Evolutionary conservation across 2,113 vertebrate genomes (phyloP).

Genomic region (Podarcis raffonei): DNA sequence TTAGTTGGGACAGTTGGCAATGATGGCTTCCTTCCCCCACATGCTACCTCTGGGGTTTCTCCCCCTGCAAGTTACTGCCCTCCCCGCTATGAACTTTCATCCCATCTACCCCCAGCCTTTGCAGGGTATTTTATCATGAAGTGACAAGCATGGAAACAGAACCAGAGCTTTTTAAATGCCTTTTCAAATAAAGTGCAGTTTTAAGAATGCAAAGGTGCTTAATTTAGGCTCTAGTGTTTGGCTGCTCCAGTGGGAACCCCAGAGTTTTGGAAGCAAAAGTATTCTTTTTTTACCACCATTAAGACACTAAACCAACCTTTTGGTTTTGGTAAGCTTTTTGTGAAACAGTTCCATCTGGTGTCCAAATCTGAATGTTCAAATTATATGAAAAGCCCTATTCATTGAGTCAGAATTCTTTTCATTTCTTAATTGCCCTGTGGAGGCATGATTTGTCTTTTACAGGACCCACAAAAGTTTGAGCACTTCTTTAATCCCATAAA

Average conservation of each 20-base stretch:
- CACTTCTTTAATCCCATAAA: background rate
- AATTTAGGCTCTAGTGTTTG: background rate
- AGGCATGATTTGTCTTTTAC: background rate
- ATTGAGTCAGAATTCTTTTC: background rate
- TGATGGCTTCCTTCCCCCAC: background rate
- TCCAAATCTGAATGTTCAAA: background rate
- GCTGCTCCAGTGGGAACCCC: no score
- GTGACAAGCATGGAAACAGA: background rate
- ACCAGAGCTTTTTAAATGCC: background rate
- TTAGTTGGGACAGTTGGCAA: background rate
- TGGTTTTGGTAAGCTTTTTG: background rate
- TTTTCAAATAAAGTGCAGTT: background rate
- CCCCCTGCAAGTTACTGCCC: background rate
- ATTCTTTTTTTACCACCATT: background rate
- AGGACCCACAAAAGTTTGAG: background rate
- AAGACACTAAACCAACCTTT: background rate
- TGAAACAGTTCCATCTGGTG: background rate
- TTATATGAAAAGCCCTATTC: background rate
- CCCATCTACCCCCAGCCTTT: background rate
- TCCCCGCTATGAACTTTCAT: background rate
- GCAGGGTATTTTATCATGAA: background rate
- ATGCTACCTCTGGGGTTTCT: background rate
- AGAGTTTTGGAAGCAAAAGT: background rate
- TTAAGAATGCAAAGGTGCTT: background rate
- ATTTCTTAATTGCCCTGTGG: background rate